Conservation (phyloP, 2,113 vertebrate genomes). For the Arothron firmamentum region DNA sequence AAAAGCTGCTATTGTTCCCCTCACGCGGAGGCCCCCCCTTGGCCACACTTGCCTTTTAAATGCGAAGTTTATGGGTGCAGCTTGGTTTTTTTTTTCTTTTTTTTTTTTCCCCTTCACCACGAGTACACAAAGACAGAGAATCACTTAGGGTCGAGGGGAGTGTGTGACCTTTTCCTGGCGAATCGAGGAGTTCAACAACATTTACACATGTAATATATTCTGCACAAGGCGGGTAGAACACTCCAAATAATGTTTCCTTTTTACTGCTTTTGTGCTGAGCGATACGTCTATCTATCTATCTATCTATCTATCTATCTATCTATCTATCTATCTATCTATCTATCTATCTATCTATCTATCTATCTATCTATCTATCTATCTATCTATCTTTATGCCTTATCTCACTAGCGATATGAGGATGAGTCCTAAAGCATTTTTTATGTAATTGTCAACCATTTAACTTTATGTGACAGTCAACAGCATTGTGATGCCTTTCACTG, state of each 20-base stretch:
- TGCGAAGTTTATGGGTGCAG: constrained; percentile 82
- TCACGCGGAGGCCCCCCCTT: constrained; percentile 66
- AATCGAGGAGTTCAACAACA: constrained; percentile 79
- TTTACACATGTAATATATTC: constrained; percentile 84
- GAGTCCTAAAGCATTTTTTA: no score
- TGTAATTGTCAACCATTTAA: not conserved
- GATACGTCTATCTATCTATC: constrained; percentile 47
- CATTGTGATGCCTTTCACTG: not conserved
- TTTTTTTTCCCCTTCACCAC: constrained; percentile 44
- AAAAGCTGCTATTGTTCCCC: constrained; percentile 80
- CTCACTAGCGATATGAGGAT: no score
- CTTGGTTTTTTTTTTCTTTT: constrained; percentile 66
- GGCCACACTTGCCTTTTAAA: constrained; percentile 81
- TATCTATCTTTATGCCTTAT: not conserved
- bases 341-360: constrained; percentile 31
- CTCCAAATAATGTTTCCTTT: constrained; percentile 67
- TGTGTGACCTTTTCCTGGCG: constrained; percentile 79
- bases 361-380: constrained; percentile 16
- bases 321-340: constrained; percentile 35
- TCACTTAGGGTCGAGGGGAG: constrained; percentile 80
- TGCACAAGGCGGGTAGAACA: constrained; percentile 74
- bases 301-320: constrained; percentile 40
- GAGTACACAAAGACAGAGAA: constrained; percentile 76
- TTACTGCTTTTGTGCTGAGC: constrained; percentile 61
- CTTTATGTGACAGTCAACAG: not conserved